These are phyloP conservation scores for Macrophya annulata DNA, from an alignment of 2,888 invertebrate species.

Conservation along the genomic window DNA sequence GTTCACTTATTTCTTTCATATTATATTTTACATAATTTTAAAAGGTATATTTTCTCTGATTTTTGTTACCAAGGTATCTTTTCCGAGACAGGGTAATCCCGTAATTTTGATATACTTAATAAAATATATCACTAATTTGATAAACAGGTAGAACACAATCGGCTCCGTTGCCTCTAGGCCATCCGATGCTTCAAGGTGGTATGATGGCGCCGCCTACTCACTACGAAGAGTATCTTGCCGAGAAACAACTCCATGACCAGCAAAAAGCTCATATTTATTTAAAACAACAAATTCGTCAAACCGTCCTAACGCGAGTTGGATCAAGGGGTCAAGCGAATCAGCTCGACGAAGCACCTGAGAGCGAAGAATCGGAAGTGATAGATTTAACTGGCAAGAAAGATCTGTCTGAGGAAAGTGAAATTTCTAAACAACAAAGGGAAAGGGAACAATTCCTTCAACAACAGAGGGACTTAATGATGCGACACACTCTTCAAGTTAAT, in stretches of 20 bases:
- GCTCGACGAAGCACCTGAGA: slow-evolving; percentile 83
- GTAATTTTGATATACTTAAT: background rate
- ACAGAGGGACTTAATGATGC: slow-evolving; percentile 84
- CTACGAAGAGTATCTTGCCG: slow-evolving; percentile 81
- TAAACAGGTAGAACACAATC: slow-evolving; percentile 93
- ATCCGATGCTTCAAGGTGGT: slow-evolving; percentile 88
- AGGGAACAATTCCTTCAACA: slow-evolving; percentile 85
- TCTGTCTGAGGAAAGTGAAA: slow-evolving; percentile 79
- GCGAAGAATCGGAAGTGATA: slow-evolving; percentile 83
- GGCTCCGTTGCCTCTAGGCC: slow-evolving; percentile 94
- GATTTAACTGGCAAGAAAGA: slow-evolving; percentile 88
- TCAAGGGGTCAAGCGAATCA: slow-evolving; percentile 84
- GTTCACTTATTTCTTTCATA: background rate
- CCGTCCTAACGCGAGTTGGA: slow-evolving; percentile 88
- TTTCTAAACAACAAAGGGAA: slow-evolving; percentile 83
- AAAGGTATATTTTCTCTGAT: slow-evolving; percentile 23
- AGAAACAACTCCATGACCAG: slow-evolving; percentile 83
- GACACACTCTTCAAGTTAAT: slow-evolving; percentile 82
- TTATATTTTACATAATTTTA: background rate
- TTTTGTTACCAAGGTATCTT: background rate
- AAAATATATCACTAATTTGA: background rate
- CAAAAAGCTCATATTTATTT: slow-evolving; percentile 83
- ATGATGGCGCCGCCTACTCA: slow-evolving; percentile 80
- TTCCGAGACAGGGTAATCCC: slow-evolving; percentile 32
- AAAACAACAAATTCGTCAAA: slow-evolving; percentile 93